Conservation (phyloP, 1,140 invertebrate species). For the Nephila pilipes region DNA sequence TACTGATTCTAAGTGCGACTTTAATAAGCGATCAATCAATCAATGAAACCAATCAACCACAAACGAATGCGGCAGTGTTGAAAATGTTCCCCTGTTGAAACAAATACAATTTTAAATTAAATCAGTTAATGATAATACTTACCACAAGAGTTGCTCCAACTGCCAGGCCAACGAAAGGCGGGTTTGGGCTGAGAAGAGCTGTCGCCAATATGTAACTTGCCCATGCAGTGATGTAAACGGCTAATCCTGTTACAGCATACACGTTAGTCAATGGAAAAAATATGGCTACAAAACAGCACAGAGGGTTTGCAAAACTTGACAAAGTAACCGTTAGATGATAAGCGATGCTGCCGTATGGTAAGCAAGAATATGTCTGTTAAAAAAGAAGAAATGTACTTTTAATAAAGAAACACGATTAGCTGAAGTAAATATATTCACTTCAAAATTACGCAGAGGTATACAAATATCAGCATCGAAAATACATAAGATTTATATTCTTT, state of each 20-base stretch:
- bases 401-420: no score
- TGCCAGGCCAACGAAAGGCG: constrained; percentile 85
- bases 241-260: constrained; percentile 81
- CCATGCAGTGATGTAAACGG: constrained; percentile 78
- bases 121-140: constrained; percentile 5
- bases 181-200: constrained; percentile 88
- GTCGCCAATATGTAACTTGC: constrained; percentile 87
- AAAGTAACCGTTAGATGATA: constrained; percentile 92
- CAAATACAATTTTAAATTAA: no score
- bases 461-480: no score
- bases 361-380: constrained; percentile 89
- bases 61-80: no score
- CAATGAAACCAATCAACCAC: no score
- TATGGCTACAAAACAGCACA: constrained; percentile 90
- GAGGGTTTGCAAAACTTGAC: constrained; percentile 90
- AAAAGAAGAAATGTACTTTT: background rate
- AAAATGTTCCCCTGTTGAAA: no score
- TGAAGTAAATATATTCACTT: no score
- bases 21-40: no score
- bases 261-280: constrained; percentile 84
- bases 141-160: constrained; percentile 86
- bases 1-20: no score
- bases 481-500: no score
- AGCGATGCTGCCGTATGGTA: constrained; percentile 91
- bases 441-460: no score